A percentile compares a stretch with the other conserved stretches of the same genome.
Evolutionary conservation across 2,113 vertebrate species (phyloP).

Genomic region (Chlorocebus sabaeus): DNA sequence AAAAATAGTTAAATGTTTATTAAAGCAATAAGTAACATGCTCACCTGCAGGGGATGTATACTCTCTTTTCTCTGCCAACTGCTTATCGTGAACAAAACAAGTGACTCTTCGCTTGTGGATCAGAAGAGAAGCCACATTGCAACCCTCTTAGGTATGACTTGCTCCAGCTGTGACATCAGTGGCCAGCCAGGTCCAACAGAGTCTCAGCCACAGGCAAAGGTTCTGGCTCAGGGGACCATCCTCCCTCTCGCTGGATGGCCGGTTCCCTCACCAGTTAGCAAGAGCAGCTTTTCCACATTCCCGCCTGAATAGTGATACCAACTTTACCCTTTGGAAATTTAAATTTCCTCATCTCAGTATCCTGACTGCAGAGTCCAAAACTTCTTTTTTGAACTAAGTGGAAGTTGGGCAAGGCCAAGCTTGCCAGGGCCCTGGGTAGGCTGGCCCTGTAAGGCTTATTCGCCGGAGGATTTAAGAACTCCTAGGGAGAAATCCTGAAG

Average conservation of each 20-base stretch:
- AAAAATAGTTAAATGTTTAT: constrained; percentile 66
- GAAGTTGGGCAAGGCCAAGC: neutral
- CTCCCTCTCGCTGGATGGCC: too few species aligned
- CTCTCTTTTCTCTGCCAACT: constrained; percentile 54
- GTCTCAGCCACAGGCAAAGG: too few species aligned
- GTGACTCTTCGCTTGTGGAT: neutral
- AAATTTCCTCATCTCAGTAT: neutral
- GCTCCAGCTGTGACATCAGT: rapidly evolving
- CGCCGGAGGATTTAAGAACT: neutral
- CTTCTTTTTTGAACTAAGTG: neutral
- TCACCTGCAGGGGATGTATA: constrained; percentile 12
- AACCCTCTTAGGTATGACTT: neutral
- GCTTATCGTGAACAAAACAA: constrained; percentile 54
- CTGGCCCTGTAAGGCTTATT: neutral
- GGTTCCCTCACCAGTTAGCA: neutral
- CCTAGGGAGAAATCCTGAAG: neutral
- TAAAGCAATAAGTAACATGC: constrained; percentile 70
- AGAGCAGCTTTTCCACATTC: rapidly evolving
- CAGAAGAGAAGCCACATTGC: rapidly evolving
- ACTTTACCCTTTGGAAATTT: neutral
- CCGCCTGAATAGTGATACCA: neutral
- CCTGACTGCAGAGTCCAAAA: neutral
- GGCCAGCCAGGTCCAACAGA: rapidly evolving
- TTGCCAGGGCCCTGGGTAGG: rapidly evolving
- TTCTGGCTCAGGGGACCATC: rapidly evolving